These are phyloP conservation scores for Conistra vaccinii DNA, from an alignment of 2,888 invertebrate species.

Conservation along the genomic window DNA sequence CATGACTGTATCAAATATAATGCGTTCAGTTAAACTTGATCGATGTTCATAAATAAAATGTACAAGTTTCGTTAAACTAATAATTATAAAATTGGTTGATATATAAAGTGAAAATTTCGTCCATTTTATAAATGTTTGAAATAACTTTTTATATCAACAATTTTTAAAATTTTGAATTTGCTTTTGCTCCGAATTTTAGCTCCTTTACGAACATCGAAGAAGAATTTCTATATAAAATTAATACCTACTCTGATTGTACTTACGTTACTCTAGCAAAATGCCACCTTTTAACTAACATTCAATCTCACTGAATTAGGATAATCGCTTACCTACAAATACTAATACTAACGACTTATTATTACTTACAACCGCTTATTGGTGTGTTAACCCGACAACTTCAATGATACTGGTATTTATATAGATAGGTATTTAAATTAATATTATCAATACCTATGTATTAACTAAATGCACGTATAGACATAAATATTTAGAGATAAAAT, in stretches of 20 bases:
- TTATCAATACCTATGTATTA: constrained; percentile 37
- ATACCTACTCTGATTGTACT: constrained; percentile 70
- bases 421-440: constrained; percentile 22
- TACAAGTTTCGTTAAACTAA: not conserved
- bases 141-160: not conserved
- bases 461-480: constrained; percentile 59
- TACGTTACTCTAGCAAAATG: constrained; percentile 79
- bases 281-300: constrained; percentile 76
- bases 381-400: constrained; percentile 50
- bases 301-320: constrained; percentile 78
- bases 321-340: constrained; percentile 58
- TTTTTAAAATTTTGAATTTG: not conserved
- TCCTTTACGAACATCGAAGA: constrained; percentile 37
- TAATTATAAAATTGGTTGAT: not conserved
- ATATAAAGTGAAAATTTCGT: not conserved
- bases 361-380: constrained; percentile 61
- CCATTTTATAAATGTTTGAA: not conserved
- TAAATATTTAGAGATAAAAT: constrained; percentile 21
- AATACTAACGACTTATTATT: constrained; percentile 50
- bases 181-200: not conserved
- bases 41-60: constrained; percentile 36
- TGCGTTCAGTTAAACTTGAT: constrained; percentile 35
- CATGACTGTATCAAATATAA: constrained; percentile 22
- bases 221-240: constrained; percentile 44
- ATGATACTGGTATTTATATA: constrained; percentile 28